Percentiles rank a stretch among this genome's conserved stretches.
Conservation (phyloP, 1,140 invertebrate genomes). For the Leptonema lineaticorne region DNA sequence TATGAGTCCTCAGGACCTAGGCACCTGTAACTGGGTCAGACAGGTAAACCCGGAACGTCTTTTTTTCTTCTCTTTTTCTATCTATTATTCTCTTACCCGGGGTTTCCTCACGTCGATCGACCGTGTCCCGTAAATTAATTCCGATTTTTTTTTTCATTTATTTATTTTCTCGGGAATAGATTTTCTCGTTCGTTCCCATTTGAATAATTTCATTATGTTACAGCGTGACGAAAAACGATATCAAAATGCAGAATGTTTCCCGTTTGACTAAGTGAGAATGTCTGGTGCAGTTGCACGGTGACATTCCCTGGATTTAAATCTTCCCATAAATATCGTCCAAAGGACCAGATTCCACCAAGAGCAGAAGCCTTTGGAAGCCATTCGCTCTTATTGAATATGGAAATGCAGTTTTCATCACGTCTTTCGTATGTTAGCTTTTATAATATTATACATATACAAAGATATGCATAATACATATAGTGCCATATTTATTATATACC, state of each 20-base stretch:
- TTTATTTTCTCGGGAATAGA: too few relatives aligned
- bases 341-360: neutral
- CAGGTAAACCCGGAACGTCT: too few relatives aligned
- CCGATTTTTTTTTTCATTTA: too few relatives aligned
- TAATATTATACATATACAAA: neutral
- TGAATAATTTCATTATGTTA: neutral
- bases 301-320: conserved; percentile 1
- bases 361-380: neutral
- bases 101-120: too few relatives aligned
- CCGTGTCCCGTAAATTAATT: too few relatives aligned
- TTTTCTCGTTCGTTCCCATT: neutral
- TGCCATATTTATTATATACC: neutral
- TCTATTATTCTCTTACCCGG: too few relatives aligned
- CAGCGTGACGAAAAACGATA: neutral
- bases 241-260: neutral
- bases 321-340: conserved; percentile 6
- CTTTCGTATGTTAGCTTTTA: neutral
- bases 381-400: conserved; percentile 18
- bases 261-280: neutral
- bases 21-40: neutral
- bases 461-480: too few relatives aligned
- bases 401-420: conserved; percentile 11
- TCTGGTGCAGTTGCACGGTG: conserved; percentile 7
- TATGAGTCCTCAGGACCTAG: neutral
- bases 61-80: too few relatives aligned